Evolutionary conservation across 1,140 invertebrate genomes (phyloP), one percentile per base, ranked within the genome.

Genomic region (Triops longicaudatus): DNA sequence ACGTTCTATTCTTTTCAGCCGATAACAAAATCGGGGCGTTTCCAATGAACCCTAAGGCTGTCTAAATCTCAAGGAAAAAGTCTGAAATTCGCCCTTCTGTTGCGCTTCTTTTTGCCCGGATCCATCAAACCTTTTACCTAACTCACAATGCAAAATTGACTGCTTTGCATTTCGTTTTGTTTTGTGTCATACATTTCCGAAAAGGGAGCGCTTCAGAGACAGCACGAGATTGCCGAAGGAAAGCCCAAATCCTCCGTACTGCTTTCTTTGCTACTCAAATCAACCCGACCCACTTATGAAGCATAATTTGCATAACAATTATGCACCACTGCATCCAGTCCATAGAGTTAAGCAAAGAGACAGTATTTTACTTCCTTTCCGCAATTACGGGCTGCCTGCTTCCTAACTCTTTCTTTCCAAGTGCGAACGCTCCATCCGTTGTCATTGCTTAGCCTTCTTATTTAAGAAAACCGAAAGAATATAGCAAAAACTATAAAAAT

Each of bases 301-400:
- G 50, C n/a, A n/a, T 22, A 63, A 63, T 63, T 63, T 63, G 50
- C 50, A 63, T 63, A 63, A 17, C n/a, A 63, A 63, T 63, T 17
- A 63, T 63, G 50, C 50, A 22, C 50, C 50, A 63, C n/a, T 63
- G 50, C 50, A 63, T 14, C 31, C 50, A 63, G 50, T 9, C 50
- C 50, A 22, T 63, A 63, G 31, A 37, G 17, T 63, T 63, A 22
- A 63, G 6, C 14, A 63, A 14, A 63, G 50, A 63, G 14, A n/a
- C 50, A 63, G 50, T 63, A 63, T 63, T 63, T 63, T 7, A 2
- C 50, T 63, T n/a, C n/a, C 50, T 7, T 1, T 22, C 50, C 50
- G 50, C 50, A 63, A 63, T 63, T 63, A 63, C 50, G 10, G 50
- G 31, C 31, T 22, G 50, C 5, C 50, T 22, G 50, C 50, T 63